Evolutionary conservation across 2,113 vertebrate genomes (phyloP), one percentile per base, ranked within the genome.

Genomic region (Pygoscelis antarcticus): DNA sequence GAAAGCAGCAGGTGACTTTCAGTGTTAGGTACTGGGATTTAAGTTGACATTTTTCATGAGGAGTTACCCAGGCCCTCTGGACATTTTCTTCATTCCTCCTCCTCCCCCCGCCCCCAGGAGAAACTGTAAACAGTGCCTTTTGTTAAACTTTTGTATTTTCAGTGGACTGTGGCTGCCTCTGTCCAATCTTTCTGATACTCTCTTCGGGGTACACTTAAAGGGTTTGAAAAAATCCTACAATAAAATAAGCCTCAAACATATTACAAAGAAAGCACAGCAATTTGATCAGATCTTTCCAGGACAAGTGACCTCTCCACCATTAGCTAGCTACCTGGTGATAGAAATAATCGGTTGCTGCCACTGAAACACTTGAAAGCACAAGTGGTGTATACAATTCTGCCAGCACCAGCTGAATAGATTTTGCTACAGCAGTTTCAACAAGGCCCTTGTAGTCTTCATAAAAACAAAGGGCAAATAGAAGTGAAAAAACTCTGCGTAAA

Each of bases 341-440:
- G 86, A 94, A 96, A 95, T 89, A 95, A 96, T 92, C 89, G 83
- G 76, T 84, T 94, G 60, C 65, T 89, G 74, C 38, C 72, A 90
- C 11, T 44, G 76, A 89, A 86, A 70, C 75, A 65, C 71, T 81
- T 88, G 51, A 94, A 93, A 90, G 61, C 44, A 34, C 42, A 83
- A 93, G 46, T 68, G 92, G 81, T 74, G 40, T 74, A 84, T 18
- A 75, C 71, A 87, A 54, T 94, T 92, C 90, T 93, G 64, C 60
- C 82, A 95, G 68, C 42, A 93, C 6, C 46, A 84, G 64, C 38
- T 87, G 79, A 95, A 60, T 4, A 88, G 68, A 65, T 46, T 55
- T 97, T 89, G 85, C 44, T 54, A 57, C 42, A 75, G 60, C 52
- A 93, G 64, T 90, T 95, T 75, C 83, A 90, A 75, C 42, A 88